These are phyloP conservation scores for Chaetura pelagica DNA, from an alignment of 2,113 vertebrate species.

Conservation along the genomic window DNA sequence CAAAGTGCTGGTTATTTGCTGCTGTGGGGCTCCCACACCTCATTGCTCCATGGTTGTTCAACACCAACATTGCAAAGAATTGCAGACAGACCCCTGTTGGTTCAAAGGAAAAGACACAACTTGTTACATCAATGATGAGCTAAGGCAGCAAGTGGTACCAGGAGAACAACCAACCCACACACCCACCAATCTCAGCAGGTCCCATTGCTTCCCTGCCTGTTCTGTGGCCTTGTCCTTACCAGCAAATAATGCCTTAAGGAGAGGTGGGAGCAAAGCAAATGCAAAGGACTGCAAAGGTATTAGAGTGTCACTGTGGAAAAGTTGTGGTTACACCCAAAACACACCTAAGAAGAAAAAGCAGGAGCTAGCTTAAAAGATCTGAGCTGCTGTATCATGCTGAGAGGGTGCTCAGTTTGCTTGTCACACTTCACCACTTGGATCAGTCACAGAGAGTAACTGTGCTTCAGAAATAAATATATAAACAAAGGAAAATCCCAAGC, in stretches of 20 bases:
- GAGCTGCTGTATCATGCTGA: not conserved
- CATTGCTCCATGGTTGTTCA: not conserved
- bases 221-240: not conserved
- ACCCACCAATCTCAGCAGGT: too few species aligned
- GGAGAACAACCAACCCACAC: not conserved
- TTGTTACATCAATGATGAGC: not conserved
- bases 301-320: not conserved
- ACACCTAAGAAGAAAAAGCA: not conserved
- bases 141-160: too few species aligned
- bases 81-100: not conserved
- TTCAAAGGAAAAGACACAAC: not conserved
- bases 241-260: not conserved
- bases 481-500: not conserved
- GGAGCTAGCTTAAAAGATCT: not conserved
- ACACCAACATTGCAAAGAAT: not conserved
- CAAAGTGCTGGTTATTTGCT: not conserved
- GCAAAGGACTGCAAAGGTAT: not conserved
- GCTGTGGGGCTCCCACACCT: not conserved
- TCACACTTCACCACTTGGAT: not conserved
- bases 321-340: not conserved
- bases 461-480: not conserved
- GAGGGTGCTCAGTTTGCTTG: not conserved
- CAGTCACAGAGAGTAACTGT: not conserved
- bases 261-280: not conserved
- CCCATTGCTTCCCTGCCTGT: not conserved